Base-by-base conservation (phyloP, 2,888 invertebrate genomes). In the Neuroscelio doddi region DNA sequence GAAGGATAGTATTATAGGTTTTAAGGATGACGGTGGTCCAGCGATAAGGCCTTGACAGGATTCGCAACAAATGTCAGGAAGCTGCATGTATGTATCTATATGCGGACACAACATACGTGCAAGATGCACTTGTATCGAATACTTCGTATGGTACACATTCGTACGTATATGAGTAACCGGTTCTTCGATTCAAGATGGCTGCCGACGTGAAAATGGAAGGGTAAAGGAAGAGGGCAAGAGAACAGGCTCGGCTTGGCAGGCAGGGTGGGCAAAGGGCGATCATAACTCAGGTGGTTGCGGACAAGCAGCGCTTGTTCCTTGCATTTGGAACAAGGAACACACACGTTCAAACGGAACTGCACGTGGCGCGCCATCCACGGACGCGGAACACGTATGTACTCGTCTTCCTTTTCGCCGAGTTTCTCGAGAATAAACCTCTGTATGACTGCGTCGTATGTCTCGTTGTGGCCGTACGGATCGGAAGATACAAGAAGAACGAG, bases 221-320 rank as follows among this genome's bases (percentile, higher is more conserved):
- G 42, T 14, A 26, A 42, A 36, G 45, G 32, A 50, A 47, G 26
- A 47, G 17, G 50, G 50, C 50, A 27, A 17, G 16, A 36, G 17
- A 49, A 41, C 30, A 27, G 45, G 27, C 53, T 30, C 32, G 26
- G 64, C 66, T 69, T 61, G 67, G 66, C 77, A 72, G 70, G 55
- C 79, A 77, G 80, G 79, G 78, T 78, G 76, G 80, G 78, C 75
- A 74, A 68, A 70, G 71, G 75, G 68, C 73, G 75, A 79, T 80
- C 79, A 79, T 81, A 81, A 80, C 76, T 81, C 80, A 79, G 75
- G 73, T 74, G 74, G 74, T 70, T 72, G 78, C 72, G 74, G 77
- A 80, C 78, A 77, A 75, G 76, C 78, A 76, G 74, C 75, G 77
- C 78, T 79, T 80, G 79, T 79, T 80, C 74, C 71, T 9, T 73